phyloP scores from a whole-genome alignment of 2,888 invertebrate genomes.

The Pyrgus malvae region DNA sequence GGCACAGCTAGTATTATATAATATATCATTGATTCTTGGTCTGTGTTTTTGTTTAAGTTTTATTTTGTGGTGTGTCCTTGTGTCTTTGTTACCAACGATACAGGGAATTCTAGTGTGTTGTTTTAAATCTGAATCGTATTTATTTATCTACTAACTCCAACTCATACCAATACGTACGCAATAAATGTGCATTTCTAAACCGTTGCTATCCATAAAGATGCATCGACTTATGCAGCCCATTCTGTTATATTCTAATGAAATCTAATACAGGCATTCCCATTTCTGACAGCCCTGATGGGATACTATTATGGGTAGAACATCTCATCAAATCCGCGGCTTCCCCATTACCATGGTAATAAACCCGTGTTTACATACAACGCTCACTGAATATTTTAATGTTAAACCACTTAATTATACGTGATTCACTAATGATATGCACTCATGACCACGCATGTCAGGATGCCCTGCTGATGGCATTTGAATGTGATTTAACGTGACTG shows the following conservation, averaged over 20 bases:
- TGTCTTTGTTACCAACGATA: too few relatives aligned
- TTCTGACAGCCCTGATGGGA: neutral
- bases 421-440: slow-evolving; percentile 13
- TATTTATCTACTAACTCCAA: too few relatives aligned
- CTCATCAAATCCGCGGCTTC: slow-evolving; percentile 10
- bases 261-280: neutral
- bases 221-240: too few relatives aligned
- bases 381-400: slow-evolving; percentile 16
- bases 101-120: too few relatives aligned
- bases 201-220: too few relatives aligned
- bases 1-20: too few relatives aligned
- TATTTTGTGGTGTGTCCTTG: too few relatives aligned
- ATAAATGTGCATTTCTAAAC: too few relatives aligned
- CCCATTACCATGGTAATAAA: slow-evolving; percentile 25
- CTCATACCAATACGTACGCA: too few relatives aligned
- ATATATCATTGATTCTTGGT: too few relatives aligned
- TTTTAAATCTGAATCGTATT: too few relatives aligned
- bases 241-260: neutral
- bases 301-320: neutral
- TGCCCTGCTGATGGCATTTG: neutral
- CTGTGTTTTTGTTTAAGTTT: too few relatives aligned
- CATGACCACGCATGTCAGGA: slow-evolving; percentile 9
- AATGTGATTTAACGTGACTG: neutral
- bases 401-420: slow-evolving; percentile 17
- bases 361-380: slow-evolving; percentile 16